Base-by-base conservation (phyloP, 2,113 vertebrate species). In the Podarcis raffonei region DNA sequence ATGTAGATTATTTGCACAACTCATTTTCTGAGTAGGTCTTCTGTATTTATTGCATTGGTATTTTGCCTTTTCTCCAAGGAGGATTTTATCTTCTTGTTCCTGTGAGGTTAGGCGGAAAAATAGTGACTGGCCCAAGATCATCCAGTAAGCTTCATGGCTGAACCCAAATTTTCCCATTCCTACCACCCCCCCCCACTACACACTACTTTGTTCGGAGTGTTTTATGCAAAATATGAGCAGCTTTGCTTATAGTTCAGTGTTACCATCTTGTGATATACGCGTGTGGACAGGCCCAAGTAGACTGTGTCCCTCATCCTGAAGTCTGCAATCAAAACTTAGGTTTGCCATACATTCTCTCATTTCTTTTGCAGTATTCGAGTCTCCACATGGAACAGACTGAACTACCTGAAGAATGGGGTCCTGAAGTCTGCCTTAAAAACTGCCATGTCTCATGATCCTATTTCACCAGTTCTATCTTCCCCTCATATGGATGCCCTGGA, bases 311-410 rank as follows among this genome's bases (percentile, higher is more conserved):
- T 92, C 53, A 1, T 5, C 68, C 82, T 85, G 42, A 2, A 72
- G 71, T 3, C 79, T 35, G 20, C 6, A 25, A 1, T 39, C 25
- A 15, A 59, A 22, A 22, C 23, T 74, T 22, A 80, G 25, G 59
- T 0, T 57, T 57, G 0, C 91, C 85, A 92, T 65, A 25, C 42
- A 3, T 87, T 25, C 89, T 88, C 85, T 37, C 87, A 93, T 94
- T 88, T 42, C 88, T 92, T 94, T 85, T 93, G 69, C 96, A 99
- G 99, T 96, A 96, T 99, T 39, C 97, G 99, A 1, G 97, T 99
- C 86, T 99, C 99, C 37, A 99, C 99, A 0, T 99, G 99, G 99
- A 99, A 99, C 95, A 97, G 99, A 72, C 94, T 99, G 66, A 99
- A 98, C 95, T 97, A 98, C 84, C 95, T 99, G 89, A 98, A 97